Evolutionary conservation across 2,113 vertebrate genomes (phyloP).

Genomic region (Callithrix jacchus): DNA sequence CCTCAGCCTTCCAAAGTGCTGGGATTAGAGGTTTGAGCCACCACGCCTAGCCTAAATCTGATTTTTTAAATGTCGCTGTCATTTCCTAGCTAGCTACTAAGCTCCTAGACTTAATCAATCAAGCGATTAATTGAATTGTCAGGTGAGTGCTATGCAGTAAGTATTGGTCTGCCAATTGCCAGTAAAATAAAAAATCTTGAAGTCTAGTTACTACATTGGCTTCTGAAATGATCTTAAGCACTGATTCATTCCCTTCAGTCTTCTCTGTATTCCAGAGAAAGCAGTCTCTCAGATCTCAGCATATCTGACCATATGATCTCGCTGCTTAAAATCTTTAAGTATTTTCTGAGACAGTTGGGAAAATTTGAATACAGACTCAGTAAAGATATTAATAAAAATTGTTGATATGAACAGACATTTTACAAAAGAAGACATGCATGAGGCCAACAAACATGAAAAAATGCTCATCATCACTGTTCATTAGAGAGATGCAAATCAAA

Average conservation of each 20-base stretch:
- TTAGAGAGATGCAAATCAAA: too few species aligned
- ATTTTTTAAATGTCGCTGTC: background rate
- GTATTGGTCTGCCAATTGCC: background rate
- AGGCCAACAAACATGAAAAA: too few species aligned
- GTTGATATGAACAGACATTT: too few species aligned
- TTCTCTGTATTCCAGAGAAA: background rate
- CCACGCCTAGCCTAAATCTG: background rate
- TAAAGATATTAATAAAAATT: constrained; percentile 36
- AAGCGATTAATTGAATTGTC: background rate
- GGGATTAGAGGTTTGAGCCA: too few species aligned
- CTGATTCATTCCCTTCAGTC: background rate
- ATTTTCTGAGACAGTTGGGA: constrained; percentile 29
- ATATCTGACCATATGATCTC: background rate
- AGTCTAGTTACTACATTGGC: background rate
- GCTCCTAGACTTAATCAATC: background rate
- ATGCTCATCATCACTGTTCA: too few species aligned
- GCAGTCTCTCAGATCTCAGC: background rate
- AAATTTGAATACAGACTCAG: constrained; percentile 34
- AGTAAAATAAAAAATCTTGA: background rate
- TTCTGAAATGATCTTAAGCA: background rate
- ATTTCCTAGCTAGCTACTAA: background rate
- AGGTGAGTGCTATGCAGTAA: background rate
- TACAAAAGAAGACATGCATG: too few species aligned
- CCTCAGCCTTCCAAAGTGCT: too few species aligned
- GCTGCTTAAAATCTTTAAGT: constrained; percentile 10